These are phyloP conservation scores for Oligia latruncula DNA, from an alignment of 2,888 invertebrate genomes.

Conservation along the genomic window DNA sequence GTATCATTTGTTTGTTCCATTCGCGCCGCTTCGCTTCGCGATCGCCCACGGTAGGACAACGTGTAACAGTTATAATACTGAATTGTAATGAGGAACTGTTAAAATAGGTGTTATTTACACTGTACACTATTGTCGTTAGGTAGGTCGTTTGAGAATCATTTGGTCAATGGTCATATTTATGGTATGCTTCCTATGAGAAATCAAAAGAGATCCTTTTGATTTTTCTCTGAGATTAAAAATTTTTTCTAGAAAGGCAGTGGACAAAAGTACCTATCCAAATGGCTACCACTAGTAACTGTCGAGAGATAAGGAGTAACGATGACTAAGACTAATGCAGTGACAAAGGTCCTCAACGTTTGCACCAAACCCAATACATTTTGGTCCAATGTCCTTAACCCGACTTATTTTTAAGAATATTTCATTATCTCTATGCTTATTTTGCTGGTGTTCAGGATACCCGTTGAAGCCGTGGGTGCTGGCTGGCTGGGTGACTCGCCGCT, in stretches of 20 bases:
- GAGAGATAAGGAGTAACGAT: background rate
- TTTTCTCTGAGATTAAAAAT: background rate
- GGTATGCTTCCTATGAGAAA: too few relatives aligned
- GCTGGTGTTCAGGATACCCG: too few relatives aligned
- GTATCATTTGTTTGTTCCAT: too few relatives aligned
- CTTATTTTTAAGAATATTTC: background rate
- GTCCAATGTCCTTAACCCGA: background rate
- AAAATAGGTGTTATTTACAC: slow-evolving; percentile 30
- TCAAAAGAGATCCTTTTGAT: background rate
- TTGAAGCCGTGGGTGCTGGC: too few relatives aligned
- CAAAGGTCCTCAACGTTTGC: background rate
- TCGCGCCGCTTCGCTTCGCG: too few relatives aligned
- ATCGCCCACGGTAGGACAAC: too few relatives aligned
- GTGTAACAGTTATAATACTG: background rate
- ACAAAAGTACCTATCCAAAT: background rate
- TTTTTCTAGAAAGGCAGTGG: background rate
- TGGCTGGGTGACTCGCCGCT: too few relatives aligned
- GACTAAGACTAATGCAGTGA: background rate
- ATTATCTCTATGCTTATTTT: background rate
- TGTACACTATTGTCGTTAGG: background rate
- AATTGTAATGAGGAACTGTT: slow-evolving; percentile 31
- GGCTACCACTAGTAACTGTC: background rate
- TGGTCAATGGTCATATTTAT: background rate
- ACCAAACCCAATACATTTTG: background rate
- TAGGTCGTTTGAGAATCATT: background rate